Base-by-base conservation (phyloP, 2,888 invertebrate genomes). In the Xanthorhoe designata region DNA sequence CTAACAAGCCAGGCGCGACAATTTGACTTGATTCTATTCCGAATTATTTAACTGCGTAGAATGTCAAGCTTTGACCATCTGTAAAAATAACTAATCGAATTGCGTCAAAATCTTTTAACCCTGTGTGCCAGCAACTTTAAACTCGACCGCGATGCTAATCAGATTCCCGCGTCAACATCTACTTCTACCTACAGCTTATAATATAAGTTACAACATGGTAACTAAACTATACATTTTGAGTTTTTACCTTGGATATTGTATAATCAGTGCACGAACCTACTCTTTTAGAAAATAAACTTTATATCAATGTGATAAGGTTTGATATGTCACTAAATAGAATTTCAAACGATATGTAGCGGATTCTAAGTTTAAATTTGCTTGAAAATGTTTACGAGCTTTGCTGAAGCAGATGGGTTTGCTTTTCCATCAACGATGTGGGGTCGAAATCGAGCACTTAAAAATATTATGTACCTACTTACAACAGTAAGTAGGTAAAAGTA, bases 71-170 rank as follows among this genome's bases (percentile, higher is more conserved):
- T 24, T 24, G 24, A 4, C 2, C 24, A 4, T 24, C 24, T 24
- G 24, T 24, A 3, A 24, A 24, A 24, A 24, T 24, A 24, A 24
- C 24, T 24, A 24, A 24, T 1, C 24, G 24, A 24, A 4, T 24
- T 24, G 24, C 24, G 4, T 24, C 24, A 24, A 24, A 24, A 24
- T 4, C 24, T 1, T 32, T 32, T 32, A 2, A 17, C 50, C 61
- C 51, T 64, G 75, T 91, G 84, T 85, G 70, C 56, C 72, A 60
- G n/a, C 78, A 82, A 69, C 89, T 70, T 83, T 74, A 82, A 54
- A 61, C 70, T 75, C 61, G 74, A 68, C 75, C 80, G 81, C 84
- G 88, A 90, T 90, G 84, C 85, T 89, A 89, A 92, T 92, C 92
- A 86, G 88, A 87, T 87, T 80, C 87, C 79, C 75, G 79, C 78